phyloP scores from a whole-genome alignment of 2,888 invertebrate species.

The Morpho deidamia region DNA sequence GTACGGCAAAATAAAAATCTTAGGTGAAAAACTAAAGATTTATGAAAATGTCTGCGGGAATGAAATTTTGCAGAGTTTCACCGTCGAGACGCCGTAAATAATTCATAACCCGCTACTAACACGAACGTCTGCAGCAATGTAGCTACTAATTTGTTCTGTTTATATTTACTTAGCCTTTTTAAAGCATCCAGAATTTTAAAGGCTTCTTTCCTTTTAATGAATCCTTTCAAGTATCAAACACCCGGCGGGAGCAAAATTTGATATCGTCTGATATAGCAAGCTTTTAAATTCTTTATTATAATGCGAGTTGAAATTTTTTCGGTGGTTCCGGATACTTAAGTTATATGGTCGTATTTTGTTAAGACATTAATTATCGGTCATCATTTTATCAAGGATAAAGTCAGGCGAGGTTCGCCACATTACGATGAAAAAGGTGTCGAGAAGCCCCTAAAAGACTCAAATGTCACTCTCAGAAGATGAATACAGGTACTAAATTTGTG shows the following conservation, averaged over 20 bases:
- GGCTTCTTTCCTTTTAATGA: conserved; percentile 21
- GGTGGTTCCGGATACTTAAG: too few species aligned
- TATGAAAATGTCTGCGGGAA: conserved; percentile 1
- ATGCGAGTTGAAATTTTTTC: not conserved
- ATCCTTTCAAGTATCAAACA: conserved; percentile 14
- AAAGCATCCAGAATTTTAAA: conserved; percentile 5
- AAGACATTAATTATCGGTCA: too few species aligned
- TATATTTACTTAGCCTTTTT: not conserved
- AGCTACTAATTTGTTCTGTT: conserved; percentile 19
- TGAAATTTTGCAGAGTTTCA: conserved; percentile 28
- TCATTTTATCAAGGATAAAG: too few species aligned
- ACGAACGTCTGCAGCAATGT: conserved; percentile 34
- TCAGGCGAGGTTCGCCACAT: too few species aligned
- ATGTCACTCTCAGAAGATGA: too few species aligned
- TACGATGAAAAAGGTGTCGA: too few species aligned
- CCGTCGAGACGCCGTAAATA: conserved; percentile 47
- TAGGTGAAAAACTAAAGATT: not conserved
- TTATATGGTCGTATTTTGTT: too few species aligned
- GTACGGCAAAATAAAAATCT: not conserved
- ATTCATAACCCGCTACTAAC: conserved; percentile 54
- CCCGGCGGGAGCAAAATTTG: conserved; percentile 7
- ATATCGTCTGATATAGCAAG: not conserved
- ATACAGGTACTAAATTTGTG: too few species aligned
- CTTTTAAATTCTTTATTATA: not conserved
- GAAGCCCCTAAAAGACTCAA: too few species aligned